These are phyloP conservation scores for Laspeyria flexula DNA, from an alignment of 2,888 invertebrate species.

Conservation along the genomic window DNA sequence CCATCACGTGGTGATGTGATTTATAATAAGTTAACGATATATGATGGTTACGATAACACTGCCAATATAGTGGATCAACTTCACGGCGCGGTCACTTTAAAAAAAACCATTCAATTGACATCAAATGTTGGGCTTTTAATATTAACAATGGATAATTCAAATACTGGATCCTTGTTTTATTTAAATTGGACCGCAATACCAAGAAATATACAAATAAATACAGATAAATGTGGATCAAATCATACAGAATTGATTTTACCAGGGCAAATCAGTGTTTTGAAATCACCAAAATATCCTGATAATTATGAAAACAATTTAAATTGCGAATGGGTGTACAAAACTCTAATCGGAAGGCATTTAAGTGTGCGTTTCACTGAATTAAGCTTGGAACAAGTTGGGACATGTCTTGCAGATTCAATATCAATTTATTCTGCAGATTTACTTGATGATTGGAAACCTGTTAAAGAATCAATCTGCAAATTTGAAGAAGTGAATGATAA, in stretches of 20 bases:
- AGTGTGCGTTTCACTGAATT: conserved; percentile 84
- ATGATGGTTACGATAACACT: conserved; percentile 90
- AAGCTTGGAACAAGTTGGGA: conserved; percentile 85
- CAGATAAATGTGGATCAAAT: conserved; percentile 71
- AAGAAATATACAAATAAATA: conserved; percentile 24
- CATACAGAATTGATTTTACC: conserved; percentile 52
- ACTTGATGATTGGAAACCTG: conserved; percentile 81
- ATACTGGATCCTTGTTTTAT: conserved; percentile 74
- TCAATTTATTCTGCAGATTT: conserved; percentile 84
- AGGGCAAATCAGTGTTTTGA: conserved; percentile 63
- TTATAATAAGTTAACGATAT: conserved; percentile 78
- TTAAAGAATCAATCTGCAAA: conserved; percentile 84
- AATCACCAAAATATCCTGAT: conserved; percentile 91
- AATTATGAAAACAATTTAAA: conserved; percentile 87
- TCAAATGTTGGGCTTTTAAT: conserved; percentile 88
- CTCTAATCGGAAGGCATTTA: conserved; percentile 87
- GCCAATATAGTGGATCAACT: conserved; percentile 83
- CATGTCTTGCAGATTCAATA: conserved; percentile 88
- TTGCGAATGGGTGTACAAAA: conserved; percentile 91
- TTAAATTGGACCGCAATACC: conserved; percentile 60
- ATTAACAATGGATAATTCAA: conserved; percentile 71
- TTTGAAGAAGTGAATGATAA: conserved; percentile 59
- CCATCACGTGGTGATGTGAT: conserved; percentile 58
- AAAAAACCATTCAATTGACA: conserved; percentile 72
- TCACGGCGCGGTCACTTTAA: conserved; percentile 80